Evolutionary conservation across 2,113 vertebrate species (phyloP).

Genomic region (Myrmecophaga tridactyla): DNA sequence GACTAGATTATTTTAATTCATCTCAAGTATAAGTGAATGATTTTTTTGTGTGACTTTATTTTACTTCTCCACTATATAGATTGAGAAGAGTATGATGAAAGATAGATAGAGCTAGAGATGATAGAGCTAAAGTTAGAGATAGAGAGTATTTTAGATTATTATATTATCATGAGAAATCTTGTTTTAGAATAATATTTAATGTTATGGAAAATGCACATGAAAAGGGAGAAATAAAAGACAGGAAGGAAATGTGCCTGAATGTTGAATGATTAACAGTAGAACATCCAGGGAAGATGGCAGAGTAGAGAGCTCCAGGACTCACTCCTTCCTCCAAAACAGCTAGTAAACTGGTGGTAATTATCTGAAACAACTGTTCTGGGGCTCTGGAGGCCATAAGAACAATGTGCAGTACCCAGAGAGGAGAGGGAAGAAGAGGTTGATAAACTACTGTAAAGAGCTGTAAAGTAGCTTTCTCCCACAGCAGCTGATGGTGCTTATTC

Average conservation of each 20-base stretch:
- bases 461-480: no score
- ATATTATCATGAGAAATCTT: not conserved
- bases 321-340: no score
- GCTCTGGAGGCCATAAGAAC: no score
- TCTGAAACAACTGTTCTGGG: no score
- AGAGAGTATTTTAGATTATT: not conserved
- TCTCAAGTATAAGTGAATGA: not conserved
- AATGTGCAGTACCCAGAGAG: no score
- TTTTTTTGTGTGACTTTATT: not conserved
- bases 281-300: no score
- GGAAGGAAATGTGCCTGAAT: not conserved
- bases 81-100: not conserved
- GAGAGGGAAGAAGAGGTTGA: no score
- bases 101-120: accelerated
- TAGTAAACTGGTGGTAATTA: no score
- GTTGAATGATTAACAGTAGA: not conserved
- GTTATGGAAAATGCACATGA: not conserved
- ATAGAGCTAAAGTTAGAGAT: accelerated
- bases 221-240: not conserved
- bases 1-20: not conserved
- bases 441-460: no score
- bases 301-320: no score
- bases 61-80: not conserved
- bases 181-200: not conserved
- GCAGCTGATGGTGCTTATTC: no score